Evolutionary conservation across 2,888 invertebrate species (phyloP).

Genomic region (Machimus atricapillus): DNA sequence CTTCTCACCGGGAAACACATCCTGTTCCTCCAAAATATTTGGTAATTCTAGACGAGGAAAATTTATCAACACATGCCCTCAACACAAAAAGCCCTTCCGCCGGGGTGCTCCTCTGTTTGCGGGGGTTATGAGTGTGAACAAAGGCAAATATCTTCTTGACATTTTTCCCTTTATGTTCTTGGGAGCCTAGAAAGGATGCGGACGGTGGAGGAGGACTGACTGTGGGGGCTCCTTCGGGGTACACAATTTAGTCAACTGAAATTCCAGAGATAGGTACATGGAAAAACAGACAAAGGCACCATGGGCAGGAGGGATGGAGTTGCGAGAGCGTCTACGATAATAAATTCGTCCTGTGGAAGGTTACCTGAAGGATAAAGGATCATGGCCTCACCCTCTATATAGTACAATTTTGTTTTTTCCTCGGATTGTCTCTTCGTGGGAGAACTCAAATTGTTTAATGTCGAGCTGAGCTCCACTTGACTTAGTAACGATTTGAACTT

Average conservation of each 20-base stretch:
- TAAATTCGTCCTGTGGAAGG: neutral
- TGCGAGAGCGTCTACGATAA: neutral
- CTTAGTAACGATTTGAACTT: neutral
- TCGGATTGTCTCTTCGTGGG: neutral
- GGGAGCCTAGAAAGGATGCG: neutral
- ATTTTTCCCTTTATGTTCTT: neutral
- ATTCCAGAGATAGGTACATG: neutral
- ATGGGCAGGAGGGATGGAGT: neutral
- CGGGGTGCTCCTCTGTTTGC: neutral
- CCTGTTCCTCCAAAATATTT: neutral
- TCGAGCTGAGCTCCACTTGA: neutral
- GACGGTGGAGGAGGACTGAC: neutral
- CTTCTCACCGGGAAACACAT: neutral
- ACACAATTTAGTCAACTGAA: neutral
- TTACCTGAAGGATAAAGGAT: neutral
- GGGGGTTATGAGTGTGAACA: neutral
- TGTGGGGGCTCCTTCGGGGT: neutral
- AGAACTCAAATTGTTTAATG: neutral
- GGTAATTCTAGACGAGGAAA: neutral
- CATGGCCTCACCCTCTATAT: neutral
- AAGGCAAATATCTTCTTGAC: neutral
- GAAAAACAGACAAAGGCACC: neutral
- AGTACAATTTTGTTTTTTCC: neutral
- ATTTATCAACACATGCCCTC: neutral
- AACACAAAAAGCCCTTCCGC: neutral